These are phyloP conservation scores for Amazona finschi DNA, from an alignment of 2,797 vertebrate genomes.

Conservation along the genomic window DNA sequence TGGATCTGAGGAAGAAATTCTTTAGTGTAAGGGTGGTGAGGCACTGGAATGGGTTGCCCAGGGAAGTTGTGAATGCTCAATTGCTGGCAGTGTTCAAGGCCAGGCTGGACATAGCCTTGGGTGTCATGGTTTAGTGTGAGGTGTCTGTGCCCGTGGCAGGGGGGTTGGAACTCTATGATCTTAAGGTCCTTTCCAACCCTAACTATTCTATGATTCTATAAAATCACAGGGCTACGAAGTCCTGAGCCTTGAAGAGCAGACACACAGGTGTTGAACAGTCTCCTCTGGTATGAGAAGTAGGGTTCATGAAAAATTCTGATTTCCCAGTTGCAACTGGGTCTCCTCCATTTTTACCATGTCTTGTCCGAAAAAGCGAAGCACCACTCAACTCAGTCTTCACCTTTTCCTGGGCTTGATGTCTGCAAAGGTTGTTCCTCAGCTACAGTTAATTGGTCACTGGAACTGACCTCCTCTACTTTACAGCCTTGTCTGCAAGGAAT, in stretches of 20 bases:
- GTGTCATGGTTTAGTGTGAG: no score
- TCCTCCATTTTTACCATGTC: background rate
- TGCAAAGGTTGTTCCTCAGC: background rate
- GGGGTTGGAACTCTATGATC: no score
- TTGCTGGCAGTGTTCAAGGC: no score
- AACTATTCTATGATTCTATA: background rate
- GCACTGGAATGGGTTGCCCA: no score
- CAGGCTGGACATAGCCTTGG: no score
- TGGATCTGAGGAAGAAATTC: no score
- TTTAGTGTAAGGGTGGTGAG: no score
- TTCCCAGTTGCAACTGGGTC: background rate
- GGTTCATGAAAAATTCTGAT: background rate
- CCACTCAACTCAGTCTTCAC: background rate
- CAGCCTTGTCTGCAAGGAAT: background rate
- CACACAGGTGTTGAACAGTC: background rate
- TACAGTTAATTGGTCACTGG: background rate
- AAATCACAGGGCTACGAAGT: background rate
- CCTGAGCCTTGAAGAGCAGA: background rate
- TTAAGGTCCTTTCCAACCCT: background rate
- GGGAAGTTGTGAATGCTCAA: no score
- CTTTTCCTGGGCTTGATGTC: background rate
- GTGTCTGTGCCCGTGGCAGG: no score
- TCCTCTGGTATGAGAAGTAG: background rate
- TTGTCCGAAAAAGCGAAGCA: background rate
- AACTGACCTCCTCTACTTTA: background rate